phyloP scores from a whole-genome alignment of 2,888 invertebrate species.

The Aelia acuminata region DNA sequence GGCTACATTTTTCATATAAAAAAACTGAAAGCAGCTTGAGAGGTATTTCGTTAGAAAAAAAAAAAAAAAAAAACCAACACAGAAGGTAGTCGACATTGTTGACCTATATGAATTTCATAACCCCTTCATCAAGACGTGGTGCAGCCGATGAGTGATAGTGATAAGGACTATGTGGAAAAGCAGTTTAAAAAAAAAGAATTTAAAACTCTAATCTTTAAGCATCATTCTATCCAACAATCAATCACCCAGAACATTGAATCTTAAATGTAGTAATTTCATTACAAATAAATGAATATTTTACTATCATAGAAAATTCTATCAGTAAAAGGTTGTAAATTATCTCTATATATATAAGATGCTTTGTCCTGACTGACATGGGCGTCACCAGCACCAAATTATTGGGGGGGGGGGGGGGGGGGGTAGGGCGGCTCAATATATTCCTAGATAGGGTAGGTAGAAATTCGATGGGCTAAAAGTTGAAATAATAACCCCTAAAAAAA shows the following conservation, averaged over 20 bases:
- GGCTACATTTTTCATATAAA: not conserved
- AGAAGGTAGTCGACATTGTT: slow-evolving; percentile 8
- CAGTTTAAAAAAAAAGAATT: not conserved
- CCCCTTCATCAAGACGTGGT: not conserved
- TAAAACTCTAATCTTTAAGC: not conserved
- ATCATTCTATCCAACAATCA: not conserved
- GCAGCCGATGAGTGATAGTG: not conserved
- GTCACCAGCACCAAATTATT: too few species aligned
- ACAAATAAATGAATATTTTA: too few species aligned
- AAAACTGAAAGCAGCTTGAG: not conserved
- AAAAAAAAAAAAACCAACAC: not conserved
- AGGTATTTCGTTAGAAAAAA: not conserved
- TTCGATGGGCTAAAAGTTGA: too few species aligned
- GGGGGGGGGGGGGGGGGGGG: too few species aligned
- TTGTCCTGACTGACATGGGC: too few species aligned
- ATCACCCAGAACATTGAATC: not conserved
- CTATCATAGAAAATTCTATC: too few species aligned
- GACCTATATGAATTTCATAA: slow-evolving; percentile 22
- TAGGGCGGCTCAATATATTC: too few species aligned
- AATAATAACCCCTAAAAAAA: too few species aligned
- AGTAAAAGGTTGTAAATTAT: too few species aligned
- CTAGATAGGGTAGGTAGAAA: too few species aligned
- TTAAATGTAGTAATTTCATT: too few species aligned
- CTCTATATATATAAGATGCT: too few species aligned
- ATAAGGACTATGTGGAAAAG: not conserved